Evolutionary conservation across 2,888 invertebrate genomes (phyloP).

Genomic region (Achlya flavicornis): DNA sequence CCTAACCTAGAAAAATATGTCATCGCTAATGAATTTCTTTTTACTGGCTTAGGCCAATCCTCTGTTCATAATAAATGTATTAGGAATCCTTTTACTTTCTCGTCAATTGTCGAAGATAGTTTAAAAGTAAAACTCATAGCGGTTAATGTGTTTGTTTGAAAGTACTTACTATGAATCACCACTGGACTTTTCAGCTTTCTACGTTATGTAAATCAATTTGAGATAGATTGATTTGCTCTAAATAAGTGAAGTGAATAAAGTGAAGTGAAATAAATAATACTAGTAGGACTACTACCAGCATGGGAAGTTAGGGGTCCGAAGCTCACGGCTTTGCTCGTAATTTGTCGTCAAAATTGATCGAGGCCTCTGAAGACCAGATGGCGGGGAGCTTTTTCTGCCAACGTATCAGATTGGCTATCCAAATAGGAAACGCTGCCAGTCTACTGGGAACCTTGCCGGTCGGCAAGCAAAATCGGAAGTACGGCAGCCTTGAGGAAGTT

Average conservation of each 20-base stretch:
- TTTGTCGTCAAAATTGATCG: no score
- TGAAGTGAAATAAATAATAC: background rate
- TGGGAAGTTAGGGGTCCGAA: no score
- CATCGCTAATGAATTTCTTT: no score
- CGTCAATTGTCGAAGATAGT: background rate
- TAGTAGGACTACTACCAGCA: background rate
- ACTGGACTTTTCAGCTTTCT: background rate
- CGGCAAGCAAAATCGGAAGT: no score
- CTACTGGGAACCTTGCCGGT: no score
- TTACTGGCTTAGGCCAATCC: background rate
- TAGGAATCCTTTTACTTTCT: background rate
- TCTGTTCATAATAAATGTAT: background rate
- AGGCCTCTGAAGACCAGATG: no score
- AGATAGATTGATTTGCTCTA: background rate
- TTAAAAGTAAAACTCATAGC: slow-evolving; percentile 3
- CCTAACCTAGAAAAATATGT: no score
- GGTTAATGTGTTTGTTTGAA: background rate
- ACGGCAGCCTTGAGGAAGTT: no score
- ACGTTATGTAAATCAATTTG: background rate
- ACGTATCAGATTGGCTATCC: no score
- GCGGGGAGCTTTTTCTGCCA: no score
- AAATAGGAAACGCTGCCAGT: no score
- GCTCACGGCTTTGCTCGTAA: no score
- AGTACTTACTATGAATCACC: background rate
- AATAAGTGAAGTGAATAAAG: background rate